These are phyloP conservation scores for Anoplophora glabripennis DNA, from an alignment of 1,140 invertebrate genomes.

Conservation along the genomic window DNA sequence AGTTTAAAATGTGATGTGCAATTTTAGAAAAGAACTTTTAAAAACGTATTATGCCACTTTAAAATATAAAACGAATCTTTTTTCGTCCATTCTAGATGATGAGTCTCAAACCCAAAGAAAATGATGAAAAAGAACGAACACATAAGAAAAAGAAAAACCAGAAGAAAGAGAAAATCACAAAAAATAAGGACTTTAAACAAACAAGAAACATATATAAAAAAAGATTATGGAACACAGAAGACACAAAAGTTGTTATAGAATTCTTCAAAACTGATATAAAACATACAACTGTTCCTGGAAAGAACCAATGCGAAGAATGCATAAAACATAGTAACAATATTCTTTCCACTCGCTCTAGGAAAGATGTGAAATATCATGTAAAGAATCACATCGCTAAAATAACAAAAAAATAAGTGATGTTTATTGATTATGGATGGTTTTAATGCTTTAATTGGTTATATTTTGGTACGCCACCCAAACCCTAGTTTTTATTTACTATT, in stretches of 20 bases:
- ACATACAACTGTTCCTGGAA: neutral
- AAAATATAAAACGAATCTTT: too few species aligned
- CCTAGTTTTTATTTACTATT: too few species aligned
- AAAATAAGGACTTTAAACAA: neutral
- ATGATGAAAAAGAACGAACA: neutral
- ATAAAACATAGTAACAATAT: conserved; percentile 1
- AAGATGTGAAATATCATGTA: conserved; percentile 1
- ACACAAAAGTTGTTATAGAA: neutral
- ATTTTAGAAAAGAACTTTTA: too few species aligned
- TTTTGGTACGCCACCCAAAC: too few species aligned
- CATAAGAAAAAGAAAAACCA: neutral
- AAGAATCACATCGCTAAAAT: neutral
- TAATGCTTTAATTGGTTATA: too few species aligned
- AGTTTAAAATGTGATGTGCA: too few species aligned
- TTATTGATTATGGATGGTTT: too few species aligned
- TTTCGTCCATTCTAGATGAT: too few species aligned
- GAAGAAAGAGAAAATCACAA: neutral
- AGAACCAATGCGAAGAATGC: neutral
- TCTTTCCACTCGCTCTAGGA: neutral
- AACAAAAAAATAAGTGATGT: too few species aligned
- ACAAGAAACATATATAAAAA: neutral
- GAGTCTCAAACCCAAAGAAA: too few species aligned
- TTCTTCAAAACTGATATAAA: neutral
- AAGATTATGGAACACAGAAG: neutral
- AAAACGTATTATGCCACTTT: too few species aligned